Base-by-base conservation (phyloP, 2,888 invertebrate genomes). In the Steinernema hermaphroditum region DNA sequence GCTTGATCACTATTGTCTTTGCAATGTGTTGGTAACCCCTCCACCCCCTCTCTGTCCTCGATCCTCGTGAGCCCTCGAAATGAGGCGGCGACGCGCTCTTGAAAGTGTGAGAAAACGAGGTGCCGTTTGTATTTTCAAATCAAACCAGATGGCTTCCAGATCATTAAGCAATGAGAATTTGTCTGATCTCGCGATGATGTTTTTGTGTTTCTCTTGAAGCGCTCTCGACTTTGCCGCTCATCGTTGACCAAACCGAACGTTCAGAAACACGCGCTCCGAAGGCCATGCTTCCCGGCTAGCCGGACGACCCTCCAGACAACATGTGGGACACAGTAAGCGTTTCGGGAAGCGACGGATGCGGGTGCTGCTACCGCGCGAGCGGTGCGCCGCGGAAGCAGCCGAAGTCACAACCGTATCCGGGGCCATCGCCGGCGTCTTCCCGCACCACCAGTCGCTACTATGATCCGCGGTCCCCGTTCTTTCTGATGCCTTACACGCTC, bases 261-360 rank as follows among this genome's bases (percentile, higher is more conserved):
- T 62, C 62, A 62, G 62, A 62, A 32, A 29, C 29, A 62, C 22
- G 29, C 16, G 29, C 62, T 29, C 32, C 62, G 62, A 62, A 62
- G 62, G 62, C 62, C 62, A 62, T 62, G 62, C 62, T 62, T 62
- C 62, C 62, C 62, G 62, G 62, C 62, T 62, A 62, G 62, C 32
- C 16, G 46, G 43, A 4, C 46, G 46, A 6, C 16, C 9, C 6
- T 46, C 4, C 37, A 12, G 12, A 37, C 37, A 37, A 37, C 37
- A 62, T 62, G 62, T 62, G 62, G 62, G 62, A 62, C 62, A 62
- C 62, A 8, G 29, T 32, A n/a, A 62, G 62, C 19, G 29, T 62
- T 29, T 24, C 62, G 62, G 62, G 32, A 62, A 62, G 62, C 62
- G 62, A 62, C 62, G 62, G 62, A 32, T 62, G 62, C 62, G 62